Percentiles rank a stretch among this genome's conserved stretches.
These are phyloP conservation scores for Tachysurus fulvidraco DNA, from an alignment of 2,113 vertebrate genomes.

Conservation along the genomic window DNA sequence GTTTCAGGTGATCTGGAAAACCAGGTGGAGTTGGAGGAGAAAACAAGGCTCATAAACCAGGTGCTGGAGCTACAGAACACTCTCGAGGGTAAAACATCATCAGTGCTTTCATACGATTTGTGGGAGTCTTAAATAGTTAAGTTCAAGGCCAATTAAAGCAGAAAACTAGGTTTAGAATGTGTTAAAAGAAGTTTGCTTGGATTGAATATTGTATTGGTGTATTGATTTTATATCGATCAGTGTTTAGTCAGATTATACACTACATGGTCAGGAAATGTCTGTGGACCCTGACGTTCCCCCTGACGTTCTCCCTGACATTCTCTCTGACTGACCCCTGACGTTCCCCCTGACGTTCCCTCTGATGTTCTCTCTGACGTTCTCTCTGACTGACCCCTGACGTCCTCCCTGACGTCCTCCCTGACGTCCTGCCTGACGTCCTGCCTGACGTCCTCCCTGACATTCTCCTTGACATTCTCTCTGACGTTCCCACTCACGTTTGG, in stretches of 20 bases:
- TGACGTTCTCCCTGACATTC: too few relatives aligned
- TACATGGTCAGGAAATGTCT: neutral
- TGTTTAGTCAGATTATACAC: neutral
- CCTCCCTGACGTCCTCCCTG: too few relatives aligned
- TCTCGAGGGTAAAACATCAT: constrained; percentile 79
- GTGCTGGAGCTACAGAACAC: constrained; percentile 92
- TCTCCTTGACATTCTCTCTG: too few relatives aligned
- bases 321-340: too few relatives aligned
- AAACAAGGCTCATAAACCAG: constrained; percentile 90
- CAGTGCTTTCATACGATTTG: neutral
- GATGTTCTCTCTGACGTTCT: too few relatives aligned
- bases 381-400: too few relatives aligned
- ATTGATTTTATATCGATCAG: neutral
- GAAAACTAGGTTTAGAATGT: neutral
- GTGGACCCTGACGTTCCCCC: too few relatives aligned
- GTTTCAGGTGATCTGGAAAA: constrained; percentile 84
- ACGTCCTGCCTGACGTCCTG: too few relatives aligned
- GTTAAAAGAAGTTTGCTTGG: too few relatives aligned
- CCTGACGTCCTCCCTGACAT: too few relatives aligned
- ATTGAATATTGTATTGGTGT: neutral
- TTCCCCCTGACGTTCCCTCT: too few relatives aligned
- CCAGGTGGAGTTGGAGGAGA: constrained; percentile 90
- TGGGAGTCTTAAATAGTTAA: neutral
- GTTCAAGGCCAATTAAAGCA: neutral
- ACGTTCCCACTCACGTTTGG: neutral